Base-by-base conservation (phyloP, 2,888 invertebrate species). In the Sthenelais limicola region DNA sequence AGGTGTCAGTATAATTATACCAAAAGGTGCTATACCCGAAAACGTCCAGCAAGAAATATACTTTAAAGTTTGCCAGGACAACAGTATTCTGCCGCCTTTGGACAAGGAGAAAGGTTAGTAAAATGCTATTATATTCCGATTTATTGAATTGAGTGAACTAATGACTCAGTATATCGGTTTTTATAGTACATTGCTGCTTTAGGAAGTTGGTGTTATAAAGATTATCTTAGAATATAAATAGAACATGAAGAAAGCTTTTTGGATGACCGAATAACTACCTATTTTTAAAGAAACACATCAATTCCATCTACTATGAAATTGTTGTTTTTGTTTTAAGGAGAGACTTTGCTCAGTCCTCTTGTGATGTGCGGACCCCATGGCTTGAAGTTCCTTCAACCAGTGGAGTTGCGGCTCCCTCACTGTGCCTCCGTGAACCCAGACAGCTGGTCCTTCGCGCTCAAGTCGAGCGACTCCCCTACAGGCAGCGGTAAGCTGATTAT, bases 291-390 rank as follows among this genome's bases (percentile, higher is more conserved):
- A n/a, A n/a, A n/a, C n/a, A n/a, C n/a, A n/a, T n/a, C n/a, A n/a
- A n/a, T n/a, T n/a, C n/a, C n/a, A n/a, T n/a, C n/a, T n/a, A n/a
- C n/a, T n/a, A n/a, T n/a, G n/a, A n/a, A n/a, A n/a, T n/a, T 43
- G 9, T 9, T 43, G 43, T 43, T 12, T 2, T 24, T 33, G 3
- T 15, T 81, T 88, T 9, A 88, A 96, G 96, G 96, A 92, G 97
- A 97, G 91, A 94, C 95, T 77, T 92, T 97, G 91, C 91, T 97
- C 82, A 95, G 95, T 83, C 97, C 97, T 74, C 91, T 97, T 83
- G 96, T 97, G 84, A 96, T 97, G 94, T 97, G 97, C 90, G 97
- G 97, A 76, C 97, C 97, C 30, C 95, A 95, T 89, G 91, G 97
- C 79, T 91, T 96, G 80, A 93, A 93, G 88, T 97, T 97, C 90